These are phyloP conservation scores for Dexiosoma caninum DNA, from an alignment of 2,888 invertebrate genomes.

Conservation along the genomic window DNA sequence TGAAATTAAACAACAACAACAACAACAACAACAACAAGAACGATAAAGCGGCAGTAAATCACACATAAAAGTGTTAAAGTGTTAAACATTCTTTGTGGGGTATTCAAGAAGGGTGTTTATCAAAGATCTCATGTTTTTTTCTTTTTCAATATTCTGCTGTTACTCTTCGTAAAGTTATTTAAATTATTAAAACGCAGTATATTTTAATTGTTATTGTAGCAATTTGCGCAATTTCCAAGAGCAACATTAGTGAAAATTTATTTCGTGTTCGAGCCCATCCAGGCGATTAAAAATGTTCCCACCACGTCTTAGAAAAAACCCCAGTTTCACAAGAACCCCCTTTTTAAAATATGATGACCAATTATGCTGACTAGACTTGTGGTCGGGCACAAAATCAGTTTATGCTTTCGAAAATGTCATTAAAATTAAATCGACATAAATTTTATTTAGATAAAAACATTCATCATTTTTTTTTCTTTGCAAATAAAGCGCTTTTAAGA, in stretches of 20 bases:
- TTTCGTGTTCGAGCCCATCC: too few relatives aligned
- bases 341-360: neutral
- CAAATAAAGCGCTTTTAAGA: neutral
- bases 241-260: too few relatives aligned
- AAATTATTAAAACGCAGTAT: too few relatives aligned
- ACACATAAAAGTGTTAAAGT: neutral
- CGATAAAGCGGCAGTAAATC: slow-evolving; percentile 11
- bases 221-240: too few relatives aligned
- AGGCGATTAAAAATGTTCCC: too few relatives aligned
- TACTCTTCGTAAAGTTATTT: too few relatives aligned
- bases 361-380: neutral
- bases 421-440: neutral
- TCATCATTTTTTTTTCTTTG: neutral
- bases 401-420: neutral
- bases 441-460: slow-evolving; percentile 4
- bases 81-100: neutral
- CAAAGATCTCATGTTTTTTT: neutral
- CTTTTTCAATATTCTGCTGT: too few relatives aligned
- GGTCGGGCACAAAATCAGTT: neutral
- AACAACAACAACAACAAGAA: too few relatives aligned
- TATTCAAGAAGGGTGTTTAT: neutral
- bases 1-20: neutral
- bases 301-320: neutral
- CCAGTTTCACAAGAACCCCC: neutral
- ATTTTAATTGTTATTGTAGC: too few relatives aligned